Percentiles rank a stretch among this genome's conserved stretches.
These are phyloP conservation scores for Arctia plantaginis DNA, from an alignment of 2,888 invertebrate species.

Conservation along the genomic window DNA sequence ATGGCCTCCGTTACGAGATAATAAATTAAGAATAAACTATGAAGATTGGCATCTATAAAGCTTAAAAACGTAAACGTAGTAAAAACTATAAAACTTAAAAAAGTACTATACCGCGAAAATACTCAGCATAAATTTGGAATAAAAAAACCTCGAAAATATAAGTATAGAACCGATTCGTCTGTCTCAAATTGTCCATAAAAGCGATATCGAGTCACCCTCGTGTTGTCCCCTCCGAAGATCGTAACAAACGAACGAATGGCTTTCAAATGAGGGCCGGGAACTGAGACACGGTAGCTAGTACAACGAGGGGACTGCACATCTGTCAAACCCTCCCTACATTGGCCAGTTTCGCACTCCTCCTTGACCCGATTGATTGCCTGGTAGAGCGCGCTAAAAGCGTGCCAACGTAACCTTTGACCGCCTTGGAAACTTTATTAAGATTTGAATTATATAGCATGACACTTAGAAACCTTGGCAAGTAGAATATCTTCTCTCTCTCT, in stretches of 20 bases:
- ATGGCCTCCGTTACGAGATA: conserved; percentile 16
- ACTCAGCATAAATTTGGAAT: conserved; percentile 33
- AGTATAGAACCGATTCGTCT: conserved; percentile 53
- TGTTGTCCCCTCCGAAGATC: conserved; percentile 60
- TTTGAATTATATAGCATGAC: conserved; percentile 22
- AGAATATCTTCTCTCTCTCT: not conserved
- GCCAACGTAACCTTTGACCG: conserved; percentile 36
- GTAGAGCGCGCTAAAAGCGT: conserved; percentile 45
- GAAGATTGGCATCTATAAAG: conserved; percentile 10
- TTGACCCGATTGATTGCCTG: conserved; percentile 53
- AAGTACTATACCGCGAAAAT: conserved; percentile 20
- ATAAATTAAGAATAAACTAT: conserved; percentile 12
- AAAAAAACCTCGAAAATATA: conserved; percentile 45
- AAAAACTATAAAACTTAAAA: conserved; percentile 14
- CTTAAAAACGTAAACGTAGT: no score
- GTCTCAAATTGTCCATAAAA: conserved; percentile 68
- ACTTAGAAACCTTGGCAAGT: conserved; percentile 14
- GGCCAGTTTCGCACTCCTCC: conserved; percentile 46
- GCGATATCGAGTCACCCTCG: conserved; percentile 60
- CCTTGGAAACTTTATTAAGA: conserved; percentile 21
- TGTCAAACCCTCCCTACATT: conserved; percentile 54
- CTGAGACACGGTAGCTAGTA: conserved; percentile 45
- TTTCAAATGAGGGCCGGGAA: conserved; percentile 53
- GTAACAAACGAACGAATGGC: conserved; percentile 72
- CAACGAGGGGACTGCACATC: conserved; percentile 56